Conservation (phyloP, 2,113 vertebrate species). For the Henicopernis longicauda region DNA sequence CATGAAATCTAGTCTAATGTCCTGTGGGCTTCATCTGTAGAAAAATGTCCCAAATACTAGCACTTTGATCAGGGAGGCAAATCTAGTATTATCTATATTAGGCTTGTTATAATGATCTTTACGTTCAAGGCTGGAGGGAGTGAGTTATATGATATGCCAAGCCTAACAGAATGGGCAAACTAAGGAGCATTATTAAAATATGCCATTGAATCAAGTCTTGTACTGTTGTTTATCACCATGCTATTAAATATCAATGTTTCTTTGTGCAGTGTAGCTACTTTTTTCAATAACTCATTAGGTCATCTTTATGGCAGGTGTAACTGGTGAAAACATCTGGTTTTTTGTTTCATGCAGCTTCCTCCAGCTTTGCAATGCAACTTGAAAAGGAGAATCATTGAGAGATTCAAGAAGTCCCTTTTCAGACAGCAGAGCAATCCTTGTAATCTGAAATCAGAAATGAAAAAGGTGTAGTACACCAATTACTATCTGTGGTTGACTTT, state of each 20-base stretch:
- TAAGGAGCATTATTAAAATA: not conserved
- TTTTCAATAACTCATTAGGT: not conserved
- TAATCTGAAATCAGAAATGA: slow-evolving; percentile 86
- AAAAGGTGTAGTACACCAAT: slow-evolving; percentile 73
- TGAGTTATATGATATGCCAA: not conserved
- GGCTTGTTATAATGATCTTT: not conserved
- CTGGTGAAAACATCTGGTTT: not conserved
- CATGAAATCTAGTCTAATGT: not conserved
- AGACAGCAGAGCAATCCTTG: slow-evolving; percentile 79
- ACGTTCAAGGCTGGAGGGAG: not conserved
- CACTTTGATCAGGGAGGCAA: not conserved
- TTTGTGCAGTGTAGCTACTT: not conserved
- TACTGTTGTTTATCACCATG: not conserved
- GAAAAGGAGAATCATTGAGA: slow-evolving; percentile 79
- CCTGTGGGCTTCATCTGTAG: not conserved
- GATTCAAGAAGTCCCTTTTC: slow-evolving; percentile 90
- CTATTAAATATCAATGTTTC: not conserved
- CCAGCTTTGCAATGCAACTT: slow-evolving; percentile 77
- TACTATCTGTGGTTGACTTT: not conserved
- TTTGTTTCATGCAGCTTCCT: slow-evolving; percentile 76
- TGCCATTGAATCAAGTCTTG: not conserved
- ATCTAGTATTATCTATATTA: not conserved
- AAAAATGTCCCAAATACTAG: not conserved
- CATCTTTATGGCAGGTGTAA: not conserved
- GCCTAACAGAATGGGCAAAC: not conserved